Conservation (phyloP, 2,113 vertebrate species). For the Scartelaos histophorus region DNA sequence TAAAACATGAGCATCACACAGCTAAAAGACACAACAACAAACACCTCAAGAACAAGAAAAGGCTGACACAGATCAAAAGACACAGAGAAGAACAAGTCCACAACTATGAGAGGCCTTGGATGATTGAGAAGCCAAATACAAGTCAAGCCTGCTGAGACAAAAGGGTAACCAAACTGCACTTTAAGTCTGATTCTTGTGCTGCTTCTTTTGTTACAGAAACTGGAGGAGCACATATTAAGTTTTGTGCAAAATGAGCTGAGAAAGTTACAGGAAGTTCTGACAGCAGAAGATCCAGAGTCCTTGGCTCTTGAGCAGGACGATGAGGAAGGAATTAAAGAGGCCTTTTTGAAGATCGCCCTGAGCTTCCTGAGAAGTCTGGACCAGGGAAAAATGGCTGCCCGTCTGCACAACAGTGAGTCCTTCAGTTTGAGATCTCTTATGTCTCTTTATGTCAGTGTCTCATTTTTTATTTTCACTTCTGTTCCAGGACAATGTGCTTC, state of each 20-base stretch:
- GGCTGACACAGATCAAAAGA: too few relatives aligned
- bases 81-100: too few relatives aligned
- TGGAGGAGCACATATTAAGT: not conserved
- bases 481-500: not conserved
- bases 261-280: conserved; percentile 4
- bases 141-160: not conserved
- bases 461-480: not conserved
- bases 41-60: too few relatives aligned
- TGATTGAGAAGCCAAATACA: too few relatives aligned
- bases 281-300: conserved; percentile 4
- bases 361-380: conserved; percentile 26
- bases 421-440: not conserved
- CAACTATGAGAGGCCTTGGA: too few relatives aligned
- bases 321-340: conserved; percentile 22
- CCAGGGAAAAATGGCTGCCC: conserved; percentile 21
- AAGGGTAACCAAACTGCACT: not conserved
- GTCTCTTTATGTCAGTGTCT: not conserved
- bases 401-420: conserved; percentile 34
- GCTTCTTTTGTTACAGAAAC: conserved; percentile 5
- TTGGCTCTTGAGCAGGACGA: not conserved
- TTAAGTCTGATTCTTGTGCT: not conserved
- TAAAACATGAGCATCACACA: not conserved
- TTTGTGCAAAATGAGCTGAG: conserved; percentile 30
- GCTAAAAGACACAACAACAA: too few relatives aligned
- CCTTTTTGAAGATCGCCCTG: conserved; percentile 29